Percentiles rank a stretch among this genome's conserved stretches.
Evolutionary conservation across 2,888 invertebrate genomes (phyloP).

Genomic region (Cryptus viduatorius): DNA sequence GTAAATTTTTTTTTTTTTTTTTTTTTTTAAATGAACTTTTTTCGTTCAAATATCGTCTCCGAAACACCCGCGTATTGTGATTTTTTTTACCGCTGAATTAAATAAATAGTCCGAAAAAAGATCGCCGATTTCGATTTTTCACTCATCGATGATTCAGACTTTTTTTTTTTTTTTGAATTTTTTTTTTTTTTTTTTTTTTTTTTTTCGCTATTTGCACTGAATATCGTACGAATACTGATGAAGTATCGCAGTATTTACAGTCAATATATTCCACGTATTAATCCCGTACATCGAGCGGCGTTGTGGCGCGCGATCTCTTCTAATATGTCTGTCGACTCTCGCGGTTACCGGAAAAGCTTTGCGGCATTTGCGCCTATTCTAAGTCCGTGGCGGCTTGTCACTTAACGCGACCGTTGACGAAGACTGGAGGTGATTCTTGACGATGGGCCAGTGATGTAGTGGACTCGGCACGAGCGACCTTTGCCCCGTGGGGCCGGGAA

Average conservation of each 20-base stretch:
- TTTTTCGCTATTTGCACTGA: neutral
- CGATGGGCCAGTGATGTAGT: conserved; percentile 79
- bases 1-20: neutral
- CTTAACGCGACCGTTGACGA: conserved; percentile 72
- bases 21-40: neutral
- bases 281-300: neutral
- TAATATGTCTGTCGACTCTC: neutral
- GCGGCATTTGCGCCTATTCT: neutral
- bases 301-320: neutral
- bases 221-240: neutral
- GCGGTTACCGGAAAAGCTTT: conserved; percentile 40
- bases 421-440: conserved; percentile 79
- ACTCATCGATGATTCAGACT: neutral
- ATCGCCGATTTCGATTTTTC: neutral
- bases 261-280: neutral
- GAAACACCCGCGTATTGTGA: neutral
- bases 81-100: neutral
- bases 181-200: neutral
- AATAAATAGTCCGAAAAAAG: neutral
- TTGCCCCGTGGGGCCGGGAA: conserved; percentile 77
- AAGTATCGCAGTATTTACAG: neutral
- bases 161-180: neutral
- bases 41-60: neutral
- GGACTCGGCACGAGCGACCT: conserved; percentile 78
- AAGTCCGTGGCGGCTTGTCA: conserved; percentile 48